Base-by-base conservation (phyloP, 2,113 vertebrate species). In the Microtus pennsylvanicus region DNA sequence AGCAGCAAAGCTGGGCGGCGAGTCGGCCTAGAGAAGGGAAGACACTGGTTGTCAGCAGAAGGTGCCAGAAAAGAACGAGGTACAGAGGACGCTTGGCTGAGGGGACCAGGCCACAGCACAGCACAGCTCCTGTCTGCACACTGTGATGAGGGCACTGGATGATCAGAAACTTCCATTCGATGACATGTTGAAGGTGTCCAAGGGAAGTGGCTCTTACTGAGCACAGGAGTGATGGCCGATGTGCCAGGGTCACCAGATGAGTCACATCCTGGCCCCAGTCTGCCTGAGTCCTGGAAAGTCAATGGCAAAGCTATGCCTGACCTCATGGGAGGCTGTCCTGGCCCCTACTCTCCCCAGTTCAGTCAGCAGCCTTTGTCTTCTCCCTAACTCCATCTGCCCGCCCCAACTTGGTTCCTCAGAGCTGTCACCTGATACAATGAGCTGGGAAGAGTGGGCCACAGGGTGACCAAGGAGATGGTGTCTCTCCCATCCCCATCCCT, bases 131-230 rank as follows among this genome's bases (percentile, higher is more conserved):
- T 75, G 63, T 75, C 47, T 14, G 4, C 55, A 90, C 38, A n/a
- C 61, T 8, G 22, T 69, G 58, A 52, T 38, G 28, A 12, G 0
- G n/a, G 61, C 74, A 61, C 14, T 12, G 30, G 55, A 87, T 14
- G 13, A 17, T n/a, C 70, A 8, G n/a, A 3, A 7, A 42, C 65
- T 93, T 13, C 70, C 35, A 80, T 50, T 58, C 33, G 61, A 50
- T 1, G 82, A 16, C 33, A 13, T 26, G 69, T 13, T 38, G 61
- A 85, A 86, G 26, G 1, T 65, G 74, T 45, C 81, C 72, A 65
- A 78, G 88, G 19, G 75, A 67, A 67, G 47, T 33, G 52, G 55
- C 76, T 90, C 85, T 82, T 70, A 45, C 85, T 69, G 52, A 77
- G 74, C 5, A 21, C 13, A 24, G 82, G 65, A 14, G 55, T 30